phyloP scores from a whole-genome alignment of 1,140 invertebrate species.

The Drosophila lacertosa region DNA sequence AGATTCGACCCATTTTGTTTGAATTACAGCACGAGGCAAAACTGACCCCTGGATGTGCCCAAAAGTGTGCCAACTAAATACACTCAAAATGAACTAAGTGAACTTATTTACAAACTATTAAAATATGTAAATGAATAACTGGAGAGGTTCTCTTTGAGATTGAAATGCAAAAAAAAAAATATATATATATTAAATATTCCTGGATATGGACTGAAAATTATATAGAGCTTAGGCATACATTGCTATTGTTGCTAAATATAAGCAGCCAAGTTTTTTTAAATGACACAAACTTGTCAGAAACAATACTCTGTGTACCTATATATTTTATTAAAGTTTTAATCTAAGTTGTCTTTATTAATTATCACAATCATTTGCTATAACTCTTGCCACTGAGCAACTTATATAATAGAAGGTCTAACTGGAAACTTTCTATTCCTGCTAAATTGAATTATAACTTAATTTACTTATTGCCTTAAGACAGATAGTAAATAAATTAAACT shows the following conservation, averaged over 20 bases:
- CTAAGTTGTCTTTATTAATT: constrained; percentile 66
- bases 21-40: constrained; percentile 23
- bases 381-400: not conserved
- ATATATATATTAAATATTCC: too few species aligned
- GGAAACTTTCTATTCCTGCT: too few species aligned
- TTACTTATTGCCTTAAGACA: too few species aligned
- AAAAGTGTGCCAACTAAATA: constrained; percentile 3
- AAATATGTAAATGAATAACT: not conserved
- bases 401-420: too few species aligned
- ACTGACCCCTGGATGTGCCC: not conserved
- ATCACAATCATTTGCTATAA: constrained; percentile 70
- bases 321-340: constrained; percentile 5
- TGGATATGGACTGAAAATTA: too few species aligned
- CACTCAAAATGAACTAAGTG: constrained; percentile 4
- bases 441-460: too few species aligned
- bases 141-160: not conserved
- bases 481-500: too few species aligned
- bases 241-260: too few species aligned
- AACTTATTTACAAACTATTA: not conserved
- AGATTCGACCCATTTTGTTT: constrained; percentile 39
- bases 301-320: not conserved
- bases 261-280: too few species aligned
- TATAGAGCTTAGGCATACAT: too few species aligned
- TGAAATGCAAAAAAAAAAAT: too few species aligned
- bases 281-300: too few species aligned